Evolutionary conservation across 2,797 vertebrate genomes (phyloP), one percentile per base, ranked within the genome.

Genomic region (Lates japonicus): DNA sequence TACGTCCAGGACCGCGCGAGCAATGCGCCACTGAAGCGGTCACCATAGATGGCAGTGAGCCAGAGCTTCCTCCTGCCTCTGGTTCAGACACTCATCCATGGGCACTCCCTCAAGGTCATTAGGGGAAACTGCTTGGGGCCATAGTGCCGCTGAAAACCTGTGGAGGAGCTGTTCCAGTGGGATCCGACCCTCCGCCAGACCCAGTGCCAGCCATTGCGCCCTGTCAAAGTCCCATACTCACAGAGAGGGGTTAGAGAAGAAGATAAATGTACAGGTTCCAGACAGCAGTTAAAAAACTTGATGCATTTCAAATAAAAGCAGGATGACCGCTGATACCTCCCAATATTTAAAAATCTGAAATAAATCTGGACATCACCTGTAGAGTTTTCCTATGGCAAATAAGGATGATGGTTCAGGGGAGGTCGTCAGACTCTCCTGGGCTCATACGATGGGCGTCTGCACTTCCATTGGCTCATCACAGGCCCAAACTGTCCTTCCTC

Each of bases 181-280:
- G 94, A 92, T 9, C 98, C 98, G 6, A 99, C 33, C 98, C 97
- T 25, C 94, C 94, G 72, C 95, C 95, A 3, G 92, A 85, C 76
- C 95, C 83, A 99, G 90, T 0, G 97, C 95, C 7, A 83, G 91
- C 70, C 95, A 81, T 97, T 96, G 17, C 92, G 96, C 97, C 8
- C 91, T 91, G 84, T 97, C 94, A 92, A 99, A 99, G n/a, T n/a
- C 9, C 98, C 98, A 66, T 97, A 99, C 85, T 98, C 99, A 39
- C 5, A 90, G 1, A 66, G 2, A 44, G 0, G 42, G 7, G 20
- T 13, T 29, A 59, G 11, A 33, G 39, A 8, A 58, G 3, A 41
- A 52, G 4, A 3, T 19, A 16, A 58, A 41, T 22, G 1, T 35
- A 52, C 12, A 39, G 31, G 14, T 17, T 66, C 25, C 57, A 39